A percentile compares a stretch with the other conserved stretches of the same genome.
These are phyloP conservation scores for Volucella bombylans DNA, from an alignment of 2,888 invertebrate species.

Conservation along the genomic window DNA sequence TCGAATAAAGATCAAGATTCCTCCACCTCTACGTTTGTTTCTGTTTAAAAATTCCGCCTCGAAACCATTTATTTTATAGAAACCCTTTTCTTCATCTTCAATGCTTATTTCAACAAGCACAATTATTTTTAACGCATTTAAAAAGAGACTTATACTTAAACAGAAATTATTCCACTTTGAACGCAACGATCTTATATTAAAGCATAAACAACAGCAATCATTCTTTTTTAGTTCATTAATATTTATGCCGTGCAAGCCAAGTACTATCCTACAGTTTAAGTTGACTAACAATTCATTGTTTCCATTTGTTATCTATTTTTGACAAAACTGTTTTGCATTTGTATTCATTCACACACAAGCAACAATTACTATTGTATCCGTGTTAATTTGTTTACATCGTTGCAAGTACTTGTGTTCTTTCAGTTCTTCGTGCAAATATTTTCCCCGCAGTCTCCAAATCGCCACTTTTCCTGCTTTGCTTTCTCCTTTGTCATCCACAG, in stretches of 20 bases:
- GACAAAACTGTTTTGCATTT: not conserved
- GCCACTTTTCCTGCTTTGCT: not conserved
- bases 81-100: constrained; percentile 1
- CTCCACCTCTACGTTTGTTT: constrained; percentile 10
- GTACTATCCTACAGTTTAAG: not conserved
- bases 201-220: not conserved
- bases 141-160: not conserved
- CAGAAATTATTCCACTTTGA: not conserved
- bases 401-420: not conserved
- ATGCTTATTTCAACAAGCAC: not conserved
- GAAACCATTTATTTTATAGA: not conserved
- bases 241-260: not conserved
- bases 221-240: not conserved
- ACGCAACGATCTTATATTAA: not conserved
- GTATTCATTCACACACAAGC: not conserved
- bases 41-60: not conserved
- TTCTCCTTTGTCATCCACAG: not conserved
- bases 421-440: not conserved
- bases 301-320: not conserved
- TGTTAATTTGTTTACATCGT: not conserved
- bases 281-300: not conserved
- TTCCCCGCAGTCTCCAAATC: not conserved
- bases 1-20: not conserved
- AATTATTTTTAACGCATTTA: not conserved
- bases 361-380: not conserved